A percentile compares a stretch with the other conserved stretches of the same genome.
Evolutionary conservation across 2,113 vertebrate species (phyloP).

Genomic region (Puma concolor): DNA sequence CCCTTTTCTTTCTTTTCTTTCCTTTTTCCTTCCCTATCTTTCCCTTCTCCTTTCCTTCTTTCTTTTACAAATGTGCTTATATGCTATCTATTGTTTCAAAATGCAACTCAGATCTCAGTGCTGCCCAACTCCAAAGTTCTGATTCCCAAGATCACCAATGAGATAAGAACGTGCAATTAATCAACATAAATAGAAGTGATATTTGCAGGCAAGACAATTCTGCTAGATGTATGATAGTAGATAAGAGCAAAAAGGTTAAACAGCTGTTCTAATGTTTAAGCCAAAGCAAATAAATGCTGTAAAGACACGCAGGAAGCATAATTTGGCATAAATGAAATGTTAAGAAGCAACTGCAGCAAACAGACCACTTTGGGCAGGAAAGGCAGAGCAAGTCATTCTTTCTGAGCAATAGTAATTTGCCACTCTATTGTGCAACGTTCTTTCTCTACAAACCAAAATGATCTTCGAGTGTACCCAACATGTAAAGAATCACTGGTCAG

Average conservation of each 20-base stretch:
- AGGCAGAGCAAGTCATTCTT: background rate
- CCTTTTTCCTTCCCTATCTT: background rate
- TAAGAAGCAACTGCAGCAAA: slow-evolving; percentile 47
- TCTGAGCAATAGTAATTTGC: slow-evolving; percentile 6
- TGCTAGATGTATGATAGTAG: background rate
- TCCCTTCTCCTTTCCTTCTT: background rate
- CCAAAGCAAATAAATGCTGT: slow-evolving; percentile 7
- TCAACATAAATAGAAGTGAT: slow-evolving; percentile 7
- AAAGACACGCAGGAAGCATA: background rate
- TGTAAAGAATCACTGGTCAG: slow-evolving; percentile 35
- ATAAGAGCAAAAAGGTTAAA: background rate
- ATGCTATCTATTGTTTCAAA: slow-evolving; percentile 22
- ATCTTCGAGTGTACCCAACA: slow-evolving; percentile 1
- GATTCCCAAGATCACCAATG: slow-evolving; percentile 29
- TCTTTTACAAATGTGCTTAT: slow-evolving; percentile 25
- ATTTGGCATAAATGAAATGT: background rate
- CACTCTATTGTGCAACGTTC: slow-evolving; percentile 37
- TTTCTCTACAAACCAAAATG: slow-evolving; percentile 60
- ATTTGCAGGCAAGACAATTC: slow-evolving; percentile 36
- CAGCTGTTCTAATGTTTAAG: background rate
- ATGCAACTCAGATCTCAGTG: background rate
- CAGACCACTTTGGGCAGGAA: background rate
- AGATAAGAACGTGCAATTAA: slow-evolving; percentile 53
- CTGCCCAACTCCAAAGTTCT: slow-evolving; percentile 29
- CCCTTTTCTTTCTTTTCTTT: background rate